Percentiles rank a stretch among this genome's conserved stretches.
These are phyloP conservation scores for Uromys caudimaculatus DNA, from an alignment of 2,797 vertebrate genomes.

Conservation along the genomic window DNA sequence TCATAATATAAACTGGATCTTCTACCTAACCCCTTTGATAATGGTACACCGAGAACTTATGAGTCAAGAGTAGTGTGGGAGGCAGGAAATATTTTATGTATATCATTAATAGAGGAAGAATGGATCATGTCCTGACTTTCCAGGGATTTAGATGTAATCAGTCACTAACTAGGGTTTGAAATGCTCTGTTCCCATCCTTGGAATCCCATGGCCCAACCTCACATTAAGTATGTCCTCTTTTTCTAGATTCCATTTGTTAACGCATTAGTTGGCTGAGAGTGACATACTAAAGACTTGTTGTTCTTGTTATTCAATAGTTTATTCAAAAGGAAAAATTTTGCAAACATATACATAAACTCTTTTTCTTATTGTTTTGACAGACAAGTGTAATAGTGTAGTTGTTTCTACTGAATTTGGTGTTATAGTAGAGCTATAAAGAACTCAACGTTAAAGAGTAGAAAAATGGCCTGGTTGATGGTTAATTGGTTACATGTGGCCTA, in stretches of 20 bases:
- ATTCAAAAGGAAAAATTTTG: rapidly evolving
- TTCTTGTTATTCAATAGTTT: background rate
- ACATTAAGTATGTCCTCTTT: background rate
- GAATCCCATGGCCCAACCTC: rapidly evolving
- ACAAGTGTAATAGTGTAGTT: background rate
- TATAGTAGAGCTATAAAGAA: too few species aligned
- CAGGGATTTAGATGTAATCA: background rate
- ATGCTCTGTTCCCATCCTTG: background rate
- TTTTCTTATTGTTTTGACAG: background rate
- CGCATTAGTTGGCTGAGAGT: background rate
- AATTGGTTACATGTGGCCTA: too few species aligned
- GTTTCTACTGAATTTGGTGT: too few species aligned
- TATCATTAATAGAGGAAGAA: background rate
- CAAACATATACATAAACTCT: too few species aligned
- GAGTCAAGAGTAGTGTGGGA: background rate
- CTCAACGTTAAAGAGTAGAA: too few species aligned
- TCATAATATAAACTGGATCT: background rate
- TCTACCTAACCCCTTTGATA: background rate
- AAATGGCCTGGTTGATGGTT: too few species aligned
- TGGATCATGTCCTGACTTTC: background rate
- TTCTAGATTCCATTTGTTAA: background rate
- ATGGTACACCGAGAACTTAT: background rate
- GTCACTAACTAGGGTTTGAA: background rate
- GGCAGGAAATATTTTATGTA: rapidly evolving
- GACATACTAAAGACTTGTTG: background rate